phyloP scores from a whole-genome alignment of 2,888 invertebrate species.

The Gibbula magus region DNA sequence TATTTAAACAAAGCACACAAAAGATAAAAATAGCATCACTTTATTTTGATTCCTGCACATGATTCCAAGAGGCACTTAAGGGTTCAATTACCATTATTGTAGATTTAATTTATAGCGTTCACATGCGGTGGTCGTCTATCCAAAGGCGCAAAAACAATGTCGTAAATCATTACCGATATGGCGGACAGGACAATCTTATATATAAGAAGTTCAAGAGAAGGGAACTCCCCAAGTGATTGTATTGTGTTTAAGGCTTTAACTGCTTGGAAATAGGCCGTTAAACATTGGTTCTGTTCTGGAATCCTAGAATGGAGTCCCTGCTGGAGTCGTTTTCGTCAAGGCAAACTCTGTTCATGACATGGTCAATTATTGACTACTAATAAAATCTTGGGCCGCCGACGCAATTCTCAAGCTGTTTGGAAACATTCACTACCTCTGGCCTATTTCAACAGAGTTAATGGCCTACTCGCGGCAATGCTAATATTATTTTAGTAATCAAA shows the following conservation, averaged over 20 bases:
- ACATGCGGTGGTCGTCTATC: not conserved
- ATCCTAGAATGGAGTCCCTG: no score
- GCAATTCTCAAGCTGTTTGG: no score
- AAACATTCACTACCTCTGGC: no score
- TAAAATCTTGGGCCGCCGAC: no score
- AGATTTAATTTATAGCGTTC: not conserved
- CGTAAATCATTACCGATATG: conserved; percentile 1
- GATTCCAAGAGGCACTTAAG: not conserved
- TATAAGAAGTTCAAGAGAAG: not conserved
- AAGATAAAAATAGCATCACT: not conserved
- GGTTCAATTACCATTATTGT: conserved; percentile 6
- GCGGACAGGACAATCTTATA: not conserved
- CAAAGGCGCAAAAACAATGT: conserved; percentile 9
- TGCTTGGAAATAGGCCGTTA: not conserved
- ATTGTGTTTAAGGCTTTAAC: not conserved
- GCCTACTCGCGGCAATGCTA: no score
- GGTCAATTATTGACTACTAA: no score
- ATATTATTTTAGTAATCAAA: no score
- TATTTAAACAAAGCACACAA: not conserved
- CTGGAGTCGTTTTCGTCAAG: no score
- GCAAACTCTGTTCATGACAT: no score
- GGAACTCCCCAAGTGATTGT: not conserved
- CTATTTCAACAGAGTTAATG: no score
- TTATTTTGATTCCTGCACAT: not conserved
- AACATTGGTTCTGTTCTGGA: not conserved